These are phyloP conservation scores for Lepidochrysops patricia DNA, from an alignment of 2,888 invertebrate species.

Conservation along the genomic window DNA sequence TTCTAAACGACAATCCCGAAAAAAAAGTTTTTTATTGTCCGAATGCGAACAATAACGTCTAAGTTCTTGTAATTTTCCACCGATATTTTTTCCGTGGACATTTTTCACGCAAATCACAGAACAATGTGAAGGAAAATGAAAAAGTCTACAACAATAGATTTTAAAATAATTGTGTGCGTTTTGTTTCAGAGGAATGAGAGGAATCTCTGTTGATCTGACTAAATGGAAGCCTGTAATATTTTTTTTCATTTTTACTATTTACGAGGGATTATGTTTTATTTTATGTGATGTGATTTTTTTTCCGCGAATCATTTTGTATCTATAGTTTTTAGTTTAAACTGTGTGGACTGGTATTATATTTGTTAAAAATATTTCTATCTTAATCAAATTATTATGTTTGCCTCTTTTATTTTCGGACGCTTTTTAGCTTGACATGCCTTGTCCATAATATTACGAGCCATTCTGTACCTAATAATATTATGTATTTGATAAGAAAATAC, in stretches of 20 bases:
- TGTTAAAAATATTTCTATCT: no score
- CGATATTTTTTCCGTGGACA: not conserved
- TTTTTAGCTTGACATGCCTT: no score
- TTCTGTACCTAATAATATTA: no score
- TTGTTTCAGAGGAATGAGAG: slow-evolving; percentile 18
- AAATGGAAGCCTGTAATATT: slow-evolving; percentile 3
- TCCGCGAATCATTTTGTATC: not conserved
- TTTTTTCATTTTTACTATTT: not conserved
- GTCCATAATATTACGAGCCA: no score
- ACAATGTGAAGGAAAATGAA: slow-evolving; percentile 14
- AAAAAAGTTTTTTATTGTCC: not conserved
- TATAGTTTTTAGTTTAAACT: not conserved
- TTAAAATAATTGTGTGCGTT: slow-evolving; percentile 20
- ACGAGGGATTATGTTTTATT: not conserved
- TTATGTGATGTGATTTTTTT: not conserved
- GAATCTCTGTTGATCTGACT: slow-evolving; percentile 6
- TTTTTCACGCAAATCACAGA: not conserved
- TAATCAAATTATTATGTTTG: no score
- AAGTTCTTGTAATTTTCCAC: not conserved
- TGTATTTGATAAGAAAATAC: no score
- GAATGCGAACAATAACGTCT: not conserved
- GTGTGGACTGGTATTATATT: no score
- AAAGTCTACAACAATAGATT: slow-evolving; percentile 16
- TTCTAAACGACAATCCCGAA: not conserved
- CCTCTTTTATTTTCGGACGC: no score